Base-by-base conservation (phyloP, 2,797 vertebrate genomes). In the Onychomys torridus region DNA sequence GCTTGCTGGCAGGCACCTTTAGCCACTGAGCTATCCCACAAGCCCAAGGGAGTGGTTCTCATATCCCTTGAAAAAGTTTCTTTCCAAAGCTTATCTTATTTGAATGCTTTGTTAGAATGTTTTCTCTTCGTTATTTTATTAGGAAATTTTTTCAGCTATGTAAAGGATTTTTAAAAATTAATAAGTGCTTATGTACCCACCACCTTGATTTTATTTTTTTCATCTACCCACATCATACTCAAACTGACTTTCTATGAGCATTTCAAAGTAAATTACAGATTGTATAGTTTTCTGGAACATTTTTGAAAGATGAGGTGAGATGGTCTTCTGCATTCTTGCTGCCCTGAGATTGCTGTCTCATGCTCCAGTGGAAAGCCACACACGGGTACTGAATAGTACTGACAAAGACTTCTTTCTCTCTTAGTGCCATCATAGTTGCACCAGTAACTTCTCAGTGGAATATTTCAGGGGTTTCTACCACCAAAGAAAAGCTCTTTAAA, bases 401-500 rank as follows among this genome's bases (percentile, higher is more conserved):
- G 46, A 79, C 82, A 82, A 86, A 91, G 52, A 96, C 81, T 92
- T 90, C 89, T 94, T 95, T 93, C 82, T 27, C 63, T 63, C 59
- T 93, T 90, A 76, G 43, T 37, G 87, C 85, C 89, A 77, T 82
- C 59, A 0, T 59, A 87, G 49, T 92, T 95, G 57, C 25, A 90
- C 7, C 90, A 89, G 55, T 95, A 71, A 93, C 83, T 93, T 91
- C 73, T 96, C 84, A 65, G 13, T 92, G 73, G 32, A 71, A 88
- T 92, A 61, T 92, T 91, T 92, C 37, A 63, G 65, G 93, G 43
- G 61, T 93, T 97, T 93, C 69, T 97, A 55, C 57, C 78, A 73
- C 93, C n/a, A n/a, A n/a, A 81, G 67, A 91, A 97, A 95, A 97
- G 84, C 76, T 96, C 79, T 94, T 90, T 13, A 61, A 97, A 96